Conservation (phyloP, 2,797 vertebrate species). For the Emydoidea blandingii region DNA sequence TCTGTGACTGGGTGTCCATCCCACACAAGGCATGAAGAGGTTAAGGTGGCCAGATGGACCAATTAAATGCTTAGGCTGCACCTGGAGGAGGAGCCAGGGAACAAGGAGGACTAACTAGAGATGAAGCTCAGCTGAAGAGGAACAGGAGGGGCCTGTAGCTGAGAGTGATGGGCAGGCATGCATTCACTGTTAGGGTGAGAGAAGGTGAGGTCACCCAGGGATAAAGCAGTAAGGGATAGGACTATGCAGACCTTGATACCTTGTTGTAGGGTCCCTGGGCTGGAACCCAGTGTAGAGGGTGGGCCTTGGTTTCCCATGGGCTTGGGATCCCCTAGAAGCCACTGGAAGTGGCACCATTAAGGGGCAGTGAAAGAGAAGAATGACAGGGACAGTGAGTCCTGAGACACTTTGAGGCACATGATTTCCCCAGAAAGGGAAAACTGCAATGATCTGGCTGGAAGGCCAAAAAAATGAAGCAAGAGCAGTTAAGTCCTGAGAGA, state of each 20-base stretch:
- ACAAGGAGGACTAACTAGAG: background rate
- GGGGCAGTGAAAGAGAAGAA: background rate
- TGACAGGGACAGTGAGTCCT: background rate
- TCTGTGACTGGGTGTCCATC: background rate
- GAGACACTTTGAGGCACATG: background rate
- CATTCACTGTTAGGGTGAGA: background rate
- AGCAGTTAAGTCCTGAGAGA: background rate
- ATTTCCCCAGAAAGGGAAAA: background rate
- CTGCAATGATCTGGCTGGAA: background rate
- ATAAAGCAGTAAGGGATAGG: background rate
- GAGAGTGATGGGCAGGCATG: background rate
- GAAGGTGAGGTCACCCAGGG: background rate
- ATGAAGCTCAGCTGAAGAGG: background rate
- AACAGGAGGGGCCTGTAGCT: background rate
- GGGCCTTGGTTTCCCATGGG: background rate
- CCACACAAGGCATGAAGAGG: background rate
- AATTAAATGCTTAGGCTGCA: background rate
- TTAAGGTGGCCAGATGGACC: background rate
- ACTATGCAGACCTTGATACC: background rate
- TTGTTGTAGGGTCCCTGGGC: background rate
- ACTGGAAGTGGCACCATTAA: background rate
- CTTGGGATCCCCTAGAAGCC: background rate
- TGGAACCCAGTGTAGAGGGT: background rate
- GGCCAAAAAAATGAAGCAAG: background rate
- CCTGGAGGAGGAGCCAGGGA: background rate